Percentiles rank a stretch among this genome's conserved stretches.
phyloP scores from a whole-genome alignment of 2,113 vertebrate genomes.

The Leucosticte australis region DNA sequence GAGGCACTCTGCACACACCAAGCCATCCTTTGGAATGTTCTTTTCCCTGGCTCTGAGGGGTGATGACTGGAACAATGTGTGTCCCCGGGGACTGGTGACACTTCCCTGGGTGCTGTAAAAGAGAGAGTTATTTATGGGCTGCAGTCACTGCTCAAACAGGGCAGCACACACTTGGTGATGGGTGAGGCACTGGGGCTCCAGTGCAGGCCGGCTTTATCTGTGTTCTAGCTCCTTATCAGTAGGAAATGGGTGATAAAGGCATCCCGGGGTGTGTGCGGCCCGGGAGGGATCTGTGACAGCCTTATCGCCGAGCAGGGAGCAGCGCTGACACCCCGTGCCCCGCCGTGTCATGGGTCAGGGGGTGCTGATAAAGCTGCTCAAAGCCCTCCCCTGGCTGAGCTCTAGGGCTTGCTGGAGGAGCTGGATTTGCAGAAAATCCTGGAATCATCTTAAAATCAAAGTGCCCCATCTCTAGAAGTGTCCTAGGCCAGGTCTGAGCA shows the following conservation, averaged over 20 bases:
- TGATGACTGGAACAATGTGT: neutral
- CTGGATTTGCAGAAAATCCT: neutral
- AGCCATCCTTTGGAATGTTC: neutral
- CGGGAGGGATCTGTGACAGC: neutral
- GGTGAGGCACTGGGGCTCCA: neutral
- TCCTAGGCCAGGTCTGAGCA: neutral
- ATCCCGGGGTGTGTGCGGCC: neutral
- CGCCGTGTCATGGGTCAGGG: rapidly evolving
- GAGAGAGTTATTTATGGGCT: neutral
- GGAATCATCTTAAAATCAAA: neutral
- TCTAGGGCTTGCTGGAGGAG: neutral
- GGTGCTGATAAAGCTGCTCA: neutral
- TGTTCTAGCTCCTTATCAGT: neutral
- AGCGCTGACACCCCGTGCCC: neutral
- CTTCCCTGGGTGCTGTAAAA: neutral
- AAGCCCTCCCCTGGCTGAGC: neutral
- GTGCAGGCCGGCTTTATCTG: rapidly evolving
- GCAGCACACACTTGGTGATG: rapidly evolving
- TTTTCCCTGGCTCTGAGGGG: neutral
- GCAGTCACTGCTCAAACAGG: neutral
- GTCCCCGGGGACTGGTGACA: rapidly evolving
- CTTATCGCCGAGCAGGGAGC: rapidly evolving
- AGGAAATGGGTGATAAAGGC: neutral
- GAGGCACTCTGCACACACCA: neutral
- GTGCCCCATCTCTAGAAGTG: neutral